A percentile compares a stretch with the other conserved stretches of the same genome.
Evolutionary conservation across 2,888 invertebrate species (phyloP).

Genomic region (Torymus auratus): DNA sequence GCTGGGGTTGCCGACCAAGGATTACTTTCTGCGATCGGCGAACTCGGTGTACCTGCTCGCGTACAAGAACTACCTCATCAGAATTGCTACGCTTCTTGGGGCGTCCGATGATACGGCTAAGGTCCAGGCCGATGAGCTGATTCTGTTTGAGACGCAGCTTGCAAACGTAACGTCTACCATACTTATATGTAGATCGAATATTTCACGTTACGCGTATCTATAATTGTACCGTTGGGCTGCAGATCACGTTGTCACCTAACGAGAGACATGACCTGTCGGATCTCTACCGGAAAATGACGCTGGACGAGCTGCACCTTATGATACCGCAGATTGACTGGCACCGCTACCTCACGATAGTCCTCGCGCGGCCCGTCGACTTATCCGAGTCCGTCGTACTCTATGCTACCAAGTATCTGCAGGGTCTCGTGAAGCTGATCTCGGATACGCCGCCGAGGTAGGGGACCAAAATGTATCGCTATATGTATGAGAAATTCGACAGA

Average conservation of each 20-base stretch:
- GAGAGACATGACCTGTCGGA: slow-evolving; percentile 90
- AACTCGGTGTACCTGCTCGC: slow-evolving; percentile 86
- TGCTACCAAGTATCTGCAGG: slow-evolving; percentile 84
- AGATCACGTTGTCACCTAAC: slow-evolving; percentile 88
- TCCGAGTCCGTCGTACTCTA: slow-evolving; percentile 86
- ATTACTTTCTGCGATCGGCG: slow-evolving; percentile 85
- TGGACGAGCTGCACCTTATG: slow-evolving; percentile 82
- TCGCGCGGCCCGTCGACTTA: slow-evolving; percentile 80
- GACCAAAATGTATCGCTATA: no score
- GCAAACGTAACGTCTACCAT: slow-evolving; percentile 78
- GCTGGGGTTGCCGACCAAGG: slow-evolving; percentile 83
- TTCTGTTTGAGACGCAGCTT: slow-evolving; percentile 88
- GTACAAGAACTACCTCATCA: slow-evolving; percentile 87
- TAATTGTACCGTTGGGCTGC: slow-evolving; percentile 54
- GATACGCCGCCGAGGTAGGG: slow-evolving; percentile 71
- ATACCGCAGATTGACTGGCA: slow-evolving; percentile 87
- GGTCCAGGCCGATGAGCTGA: slow-evolving; percentile 84
- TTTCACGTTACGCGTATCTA: not conserved
- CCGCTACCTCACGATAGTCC: slow-evolving; percentile 83
- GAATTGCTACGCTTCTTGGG: slow-evolving; percentile 86
- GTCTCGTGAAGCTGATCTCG: slow-evolving; percentile 82
- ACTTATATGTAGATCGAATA: no score
- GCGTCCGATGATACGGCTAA: slow-evolving; percentile 81
- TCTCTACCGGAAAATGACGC: slow-evolving; percentile 87
- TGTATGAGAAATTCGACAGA: no score